phyloP scores from a whole-genome alignment of 2,888 invertebrate species.

The Dromius quadrimaculatus region DNA sequence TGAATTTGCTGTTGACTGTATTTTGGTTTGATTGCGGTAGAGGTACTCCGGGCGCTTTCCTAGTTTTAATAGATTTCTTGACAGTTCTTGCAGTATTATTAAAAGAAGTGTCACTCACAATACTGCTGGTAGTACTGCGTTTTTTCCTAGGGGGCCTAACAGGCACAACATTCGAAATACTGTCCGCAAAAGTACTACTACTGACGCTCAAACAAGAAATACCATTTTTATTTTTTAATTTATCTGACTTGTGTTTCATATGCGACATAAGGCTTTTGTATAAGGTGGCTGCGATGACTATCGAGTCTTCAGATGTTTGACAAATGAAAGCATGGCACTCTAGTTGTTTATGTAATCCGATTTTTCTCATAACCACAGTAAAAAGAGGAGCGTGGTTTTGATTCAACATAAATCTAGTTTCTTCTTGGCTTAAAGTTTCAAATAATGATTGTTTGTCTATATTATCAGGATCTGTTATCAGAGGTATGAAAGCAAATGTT shows the following conservation, averaged over 20 bases:
- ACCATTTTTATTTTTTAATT: conserved; percentile 78
- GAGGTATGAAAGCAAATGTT: conserved; percentile 83
- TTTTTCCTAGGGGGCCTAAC: conserved; percentile 82
- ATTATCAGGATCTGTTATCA: conserved; percentile 85
- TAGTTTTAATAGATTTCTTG: conserved; percentile 73
- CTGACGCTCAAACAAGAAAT: conserved; percentile 83
- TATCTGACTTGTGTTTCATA: conserved; percentile 76
- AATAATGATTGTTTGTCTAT: conserved; percentile 81
- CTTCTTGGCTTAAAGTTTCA: conserved; percentile 68
- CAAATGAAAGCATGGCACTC: conserved; percentile 95
- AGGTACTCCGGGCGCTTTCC: conserved; percentile 70
- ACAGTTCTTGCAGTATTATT: conserved; percentile 65
- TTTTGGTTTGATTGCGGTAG: conserved; percentile 59
- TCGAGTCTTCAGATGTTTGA: conserved; percentile 89
- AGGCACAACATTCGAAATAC: conserved; percentile 65
- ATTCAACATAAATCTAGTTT: conserved; percentile 71
- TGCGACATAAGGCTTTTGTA: conserved; percentile 90
- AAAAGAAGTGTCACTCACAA: conserved; percentile 71
- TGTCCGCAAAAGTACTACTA: conserved; percentile 69
- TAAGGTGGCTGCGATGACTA: conserved; percentile 90
- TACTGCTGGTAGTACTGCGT: conserved; percentile 74
- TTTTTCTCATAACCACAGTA: conserved; percentile 89
- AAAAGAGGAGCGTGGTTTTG: conserved; percentile 84
- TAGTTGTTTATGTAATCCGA: conserved; percentile 80
- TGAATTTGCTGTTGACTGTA: too few relatives aligned